Percentiles rank a stretch among this genome's conserved stretches.
Conservation (phyloP, 2,888 invertebrate genomes). For the Malthinus flaveolus region DNA sequence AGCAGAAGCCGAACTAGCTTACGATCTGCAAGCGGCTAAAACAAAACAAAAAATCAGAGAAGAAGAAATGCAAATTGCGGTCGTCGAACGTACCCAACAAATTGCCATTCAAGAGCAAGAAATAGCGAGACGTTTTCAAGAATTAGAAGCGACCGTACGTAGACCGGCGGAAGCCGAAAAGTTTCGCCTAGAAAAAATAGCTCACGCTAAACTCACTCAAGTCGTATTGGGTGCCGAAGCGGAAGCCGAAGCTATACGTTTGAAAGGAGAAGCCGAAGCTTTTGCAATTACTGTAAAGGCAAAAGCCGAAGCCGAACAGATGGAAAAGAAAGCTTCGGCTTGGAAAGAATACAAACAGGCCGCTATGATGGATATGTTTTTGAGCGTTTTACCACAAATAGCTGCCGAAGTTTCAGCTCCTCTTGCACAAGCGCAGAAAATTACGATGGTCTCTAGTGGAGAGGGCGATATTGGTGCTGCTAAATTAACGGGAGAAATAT, state of each 20-base stretch:
- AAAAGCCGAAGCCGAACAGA: slow-evolving; percentile 94
- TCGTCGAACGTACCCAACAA: slow-evolving; percentile 89
- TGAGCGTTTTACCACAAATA: slow-evolving; percentile 92
- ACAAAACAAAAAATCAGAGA: slow-evolving; percentile 92
- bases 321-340: slow-evolving; percentile 96
- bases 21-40: slow-evolving; percentile 91
- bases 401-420: slow-evolving; percentile 97
- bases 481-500: slow-evolving; percentile 91
- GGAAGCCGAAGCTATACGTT: slow-evolving; percentile 84
- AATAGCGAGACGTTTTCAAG: slow-evolving; percentile 86
- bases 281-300: slow-evolving; percentile 94
- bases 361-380: slow-evolving; percentile 95
- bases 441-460: slow-evolving; percentile 96
- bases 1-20: slow-evolving; percentile 93
- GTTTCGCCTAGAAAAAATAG: slow-evolving; percentile 85
- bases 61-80: slow-evolving; percentile 95
- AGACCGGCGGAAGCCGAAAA: slow-evolving; percentile 97
- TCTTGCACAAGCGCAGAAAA: slow-evolving; percentile 89
- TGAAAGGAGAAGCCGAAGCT: slow-evolving; percentile 88
- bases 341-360: slow-evolving; percentile 96
- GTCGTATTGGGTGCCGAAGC: slow-evolving; percentile 95
- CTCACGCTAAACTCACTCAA: slow-evolving; percentile 87
- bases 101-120: slow-evolving; percentile 96
- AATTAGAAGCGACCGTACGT: slow-evolving; percentile 89
- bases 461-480: slow-evolving; percentile 90